Evolutionary conservation across 1,140 invertebrate genomes (phyloP), one percentile per base, ranked within the genome.

Genomic region (Cyclargus thomasi): DNA sequence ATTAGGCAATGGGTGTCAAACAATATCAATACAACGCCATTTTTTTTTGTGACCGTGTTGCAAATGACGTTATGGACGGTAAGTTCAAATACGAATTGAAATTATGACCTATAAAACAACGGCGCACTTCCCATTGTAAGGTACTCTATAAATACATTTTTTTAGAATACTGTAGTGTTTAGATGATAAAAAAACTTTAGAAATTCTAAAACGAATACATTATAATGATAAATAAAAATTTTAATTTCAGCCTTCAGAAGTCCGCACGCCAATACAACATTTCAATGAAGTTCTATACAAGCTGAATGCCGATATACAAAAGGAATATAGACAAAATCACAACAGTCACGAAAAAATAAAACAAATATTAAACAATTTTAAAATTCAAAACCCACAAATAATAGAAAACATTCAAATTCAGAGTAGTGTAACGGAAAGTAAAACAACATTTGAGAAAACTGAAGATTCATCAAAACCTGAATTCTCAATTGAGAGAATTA

Each of bases 271-370:
- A 17, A 70, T 74, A 36, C 79, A 71, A 74, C 72, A 21, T 29
- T 78, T 86, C 18, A 79, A 85, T 62, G 66, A 69, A 69, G 8
- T 75, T 8, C 59, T 91, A 53, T 91, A 91, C 62, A 73, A 83
- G 63, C 57, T 91, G 5, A 79, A 84, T 59, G 82, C 85, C 36
- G 79, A 85, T 55, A 70, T 91, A 47, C 73, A 73, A 68, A 71
- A 77, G 66, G 80, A 88, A 76, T 74, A 35, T 29, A 75, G 86
- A 65, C 83, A 80, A 71, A 67, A 79, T 35, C 39, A 71, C 36
- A 70, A 75, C 29, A 64, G 70, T 23, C 69, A 81, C 18, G 67
- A 77, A 22, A 53, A 57, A 18, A 69, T 79, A 6, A 78, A 78
- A 68, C 57, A 67, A 62, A 72, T 86, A 20, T 29, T 90, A 39